phyloP scores from a whole-genome alignment of 2,888 invertebrate species.

The Mimas tiliae region DNA sequence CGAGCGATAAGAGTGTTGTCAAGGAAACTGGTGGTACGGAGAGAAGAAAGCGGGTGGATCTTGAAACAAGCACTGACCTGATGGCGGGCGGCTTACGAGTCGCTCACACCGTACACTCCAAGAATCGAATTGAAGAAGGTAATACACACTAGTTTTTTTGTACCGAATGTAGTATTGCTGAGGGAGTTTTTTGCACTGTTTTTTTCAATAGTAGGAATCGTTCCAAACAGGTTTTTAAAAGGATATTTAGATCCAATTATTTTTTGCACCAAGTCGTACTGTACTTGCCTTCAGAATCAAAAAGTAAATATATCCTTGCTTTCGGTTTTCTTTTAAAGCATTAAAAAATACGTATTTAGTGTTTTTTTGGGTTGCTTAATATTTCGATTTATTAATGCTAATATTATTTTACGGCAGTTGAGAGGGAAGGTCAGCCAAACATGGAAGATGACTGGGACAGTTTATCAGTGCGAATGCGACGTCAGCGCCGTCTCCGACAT shows the following conservation, averaged over 20 bases:
- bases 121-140: slow-evolving; percentile 93
- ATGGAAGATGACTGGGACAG: slow-evolving; percentile 92
- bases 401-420: slow-evolving; percentile 57
- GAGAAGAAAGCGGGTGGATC: slow-evolving; percentile 91
- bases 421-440: slow-evolving; percentile 85
- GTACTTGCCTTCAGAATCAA: no score
- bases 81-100: slow-evolving; percentile 92
- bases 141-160: slow-evolving; percentile 32
- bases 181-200: no score
- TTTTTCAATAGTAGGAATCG: no score
- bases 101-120: slow-evolving; percentile 92
- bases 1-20: slow-evolving; percentile 72
- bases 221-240: no score
- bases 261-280: no score
- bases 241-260: no score
- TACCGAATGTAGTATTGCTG: not conserved
- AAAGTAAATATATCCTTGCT: no score
- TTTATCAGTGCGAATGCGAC: slow-evolving; percentile 89
- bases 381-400: not conserved
- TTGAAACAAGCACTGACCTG: slow-evolving; percentile 93
- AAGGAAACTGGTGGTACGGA: slow-evolving; percentile 85
- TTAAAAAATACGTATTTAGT: no score
- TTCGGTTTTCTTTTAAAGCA: no score
- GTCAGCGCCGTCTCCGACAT: slow-evolving; percentile 83
- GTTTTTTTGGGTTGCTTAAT: not conserved